These are phyloP conservation scores for Lacerta viridis DNA, from an alignment of 2,797 vertebrate species.

Conservation along the genomic window DNA sequence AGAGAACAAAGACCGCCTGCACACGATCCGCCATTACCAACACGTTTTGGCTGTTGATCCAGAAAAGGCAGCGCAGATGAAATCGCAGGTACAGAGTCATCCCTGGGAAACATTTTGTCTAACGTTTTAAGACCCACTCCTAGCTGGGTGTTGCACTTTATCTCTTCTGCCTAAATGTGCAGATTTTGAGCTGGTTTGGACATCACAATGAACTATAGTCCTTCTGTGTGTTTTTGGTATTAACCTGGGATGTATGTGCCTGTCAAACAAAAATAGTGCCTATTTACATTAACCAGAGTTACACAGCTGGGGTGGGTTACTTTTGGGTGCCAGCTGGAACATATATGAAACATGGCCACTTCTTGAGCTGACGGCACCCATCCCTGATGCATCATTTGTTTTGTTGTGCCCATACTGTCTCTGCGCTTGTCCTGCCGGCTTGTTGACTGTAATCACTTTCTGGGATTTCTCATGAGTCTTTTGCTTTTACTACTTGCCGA, in stretches of 20 bases:
- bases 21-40: slow-evolving; percentile 97
- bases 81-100: slow-evolving; percentile 88
- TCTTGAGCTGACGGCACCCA: neutral
- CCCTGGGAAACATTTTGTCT: neutral
- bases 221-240: neutral
- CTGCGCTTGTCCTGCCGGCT: neutral
- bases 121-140: too few relatives aligned
- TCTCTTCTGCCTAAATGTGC: neutral
- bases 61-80: slow-evolving; percentile 98
- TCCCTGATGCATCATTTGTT: accelerated
- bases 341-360: neutral
- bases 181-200: neutral
- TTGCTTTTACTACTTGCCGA: neutral
- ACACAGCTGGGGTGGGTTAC: neutral
- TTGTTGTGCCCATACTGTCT: neutral
- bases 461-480: neutral
- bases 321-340: neutral
- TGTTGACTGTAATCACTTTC: neutral
- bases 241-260: neutral
- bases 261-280: neutral
- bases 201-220: too few relatives aligned
- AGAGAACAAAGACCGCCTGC: slow-evolving; percentile 97
- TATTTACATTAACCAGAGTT: neutral
- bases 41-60: slow-evolving; percentile 97
- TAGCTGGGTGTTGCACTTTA: neutral